Evolutionary conservation across 2,888 invertebrate genomes (phyloP).

Genomic region (Hypselothyrea guttata): DNA sequence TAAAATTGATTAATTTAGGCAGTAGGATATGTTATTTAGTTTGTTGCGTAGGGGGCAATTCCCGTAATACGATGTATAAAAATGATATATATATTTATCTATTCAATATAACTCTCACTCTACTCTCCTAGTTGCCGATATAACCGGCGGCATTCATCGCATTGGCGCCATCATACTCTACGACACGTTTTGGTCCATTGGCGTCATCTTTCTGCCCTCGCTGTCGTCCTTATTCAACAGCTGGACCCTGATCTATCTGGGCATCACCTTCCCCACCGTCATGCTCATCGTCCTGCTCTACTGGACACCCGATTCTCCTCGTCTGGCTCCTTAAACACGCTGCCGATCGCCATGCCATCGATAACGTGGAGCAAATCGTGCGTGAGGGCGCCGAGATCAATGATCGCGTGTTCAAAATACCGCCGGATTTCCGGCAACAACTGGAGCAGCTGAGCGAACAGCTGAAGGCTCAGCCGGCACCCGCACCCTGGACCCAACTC

Average conservation of each 20-base stretch:
- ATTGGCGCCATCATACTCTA: constrained; percentile 81
- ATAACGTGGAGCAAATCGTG: constrained; percentile 79
- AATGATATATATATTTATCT: too few relatives aligned
- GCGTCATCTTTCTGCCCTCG: constrained; percentile 82
- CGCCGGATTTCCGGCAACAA: constrained; percentile 77
- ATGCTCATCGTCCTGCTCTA: constrained; percentile 79
- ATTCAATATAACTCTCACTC: too few relatives aligned
- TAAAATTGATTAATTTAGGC: too few relatives aligned
- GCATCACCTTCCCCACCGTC: constrained; percentile 82
- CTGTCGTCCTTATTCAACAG: constrained; percentile 80
- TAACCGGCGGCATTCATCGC: constrained; percentile 81
- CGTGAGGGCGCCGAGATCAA: constrained; percentile 80
- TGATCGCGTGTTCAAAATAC: constrained; percentile 77
- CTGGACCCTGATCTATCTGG: constrained; percentile 82
- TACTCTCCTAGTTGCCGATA: constrained; percentile 79
- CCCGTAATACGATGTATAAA: too few relatives aligned
- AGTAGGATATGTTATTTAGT: too few relatives aligned
- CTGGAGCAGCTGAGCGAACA: constrained; percentile 71
- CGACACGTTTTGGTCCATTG: constrained; percentile 83
- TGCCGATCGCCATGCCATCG: constrained; percentile 66
- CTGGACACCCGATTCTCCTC: constrained; percentile 83
- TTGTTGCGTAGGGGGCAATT: too few relatives aligned
- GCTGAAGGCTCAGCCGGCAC: constrained; percentile 68
- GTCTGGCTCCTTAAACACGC: constrained; percentile 82
- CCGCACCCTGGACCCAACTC: constrained; percentile 78